A percentile compares a stretch with the other conserved stretches of the same genome.
Evolutionary conservation across 2,888 invertebrate species (phyloP).

Genomic region (Scrobipalpa costella): DNA sequence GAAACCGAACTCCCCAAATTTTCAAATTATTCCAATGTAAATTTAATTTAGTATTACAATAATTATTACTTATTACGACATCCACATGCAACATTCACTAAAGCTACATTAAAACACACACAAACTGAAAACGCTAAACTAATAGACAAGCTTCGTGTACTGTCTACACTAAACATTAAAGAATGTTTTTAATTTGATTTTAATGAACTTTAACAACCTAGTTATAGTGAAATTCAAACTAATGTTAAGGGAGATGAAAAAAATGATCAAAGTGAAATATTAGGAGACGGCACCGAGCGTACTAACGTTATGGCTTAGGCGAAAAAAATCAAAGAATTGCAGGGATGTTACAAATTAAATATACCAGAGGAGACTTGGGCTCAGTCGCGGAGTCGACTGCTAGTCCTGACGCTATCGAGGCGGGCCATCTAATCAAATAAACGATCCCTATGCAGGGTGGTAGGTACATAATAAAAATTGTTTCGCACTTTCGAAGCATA

Average conservation of each 20-base stretch:
- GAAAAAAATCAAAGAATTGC: conserved; percentile 48
- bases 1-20: conserved; percentile 49
- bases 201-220: conserved; percentile 52
- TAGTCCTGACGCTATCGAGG: conserved; percentile 72
- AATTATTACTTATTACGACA: conserved; percentile 49
- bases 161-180: not conserved
- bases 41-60: conserved; percentile 39
- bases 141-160: conserved; percentile 64
- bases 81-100: conserved; percentile 61
- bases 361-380: conserved; percentile 65
- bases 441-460: conserved; percentile 69
- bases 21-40: conserved; percentile 23
- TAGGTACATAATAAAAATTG: conserved; percentile 55
- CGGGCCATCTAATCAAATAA: conserved; percentile 70
- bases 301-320: conserved; percentile 52
- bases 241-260: conserved; percentile 55
- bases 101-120: conserved; percentile 48
- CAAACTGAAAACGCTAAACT: conserved; percentile 49
- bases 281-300: conserved; percentile 53
- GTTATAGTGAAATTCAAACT: conserved; percentile 46
- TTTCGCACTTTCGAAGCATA: conserved; percentile 55
- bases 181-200: conserved; percentile 37
- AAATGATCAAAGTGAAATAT: conserved; percentile 49
- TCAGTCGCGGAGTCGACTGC: conserved; percentile 66
- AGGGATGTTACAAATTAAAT: conserved; percentile 53